Percentiles rank a stretch among this genome's conserved stretches.
These are phyloP conservation scores for Margarornis squamiger DNA, from an alignment of 2,797 vertebrate genomes.

Conservation along the genomic window DNA sequence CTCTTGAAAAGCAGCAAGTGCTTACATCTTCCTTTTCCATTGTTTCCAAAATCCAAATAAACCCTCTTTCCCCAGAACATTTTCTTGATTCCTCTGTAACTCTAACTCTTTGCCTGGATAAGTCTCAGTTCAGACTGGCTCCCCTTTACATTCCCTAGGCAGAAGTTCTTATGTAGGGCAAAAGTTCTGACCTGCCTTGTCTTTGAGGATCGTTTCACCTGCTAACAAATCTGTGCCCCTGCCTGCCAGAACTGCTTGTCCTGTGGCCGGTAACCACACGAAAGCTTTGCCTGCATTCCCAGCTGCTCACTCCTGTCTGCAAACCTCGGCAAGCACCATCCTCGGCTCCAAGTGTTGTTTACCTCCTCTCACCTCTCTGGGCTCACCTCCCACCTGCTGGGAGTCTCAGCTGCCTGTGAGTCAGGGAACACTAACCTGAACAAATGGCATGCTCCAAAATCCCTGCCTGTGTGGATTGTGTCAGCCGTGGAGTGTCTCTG, in stretches of 20 bases:
- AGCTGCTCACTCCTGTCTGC: slow-evolving; percentile 49
- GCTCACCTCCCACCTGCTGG: slow-evolving; percentile 11
- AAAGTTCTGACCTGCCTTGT: slow-evolving; percentile 23
- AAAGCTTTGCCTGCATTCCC: slow-evolving; percentile 32
- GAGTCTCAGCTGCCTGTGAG: not conserved
- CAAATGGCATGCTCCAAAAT: not conserved
- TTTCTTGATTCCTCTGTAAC: not conserved
- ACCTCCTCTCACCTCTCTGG: not conserved
- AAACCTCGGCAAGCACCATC: slow-evolving; percentile 6
- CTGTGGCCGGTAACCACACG: not conserved
- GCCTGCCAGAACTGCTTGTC: slow-evolving; percentile 46
- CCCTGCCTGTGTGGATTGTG: not conserved
- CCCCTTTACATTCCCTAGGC: not conserved
- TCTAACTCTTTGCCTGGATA: not conserved
- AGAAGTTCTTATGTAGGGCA: not conserved
- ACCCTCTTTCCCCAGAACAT: not conserved
- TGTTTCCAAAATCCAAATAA: slow-evolving; percentile 4
- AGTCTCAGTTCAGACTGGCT: not conserved
- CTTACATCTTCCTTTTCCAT: not conserved
- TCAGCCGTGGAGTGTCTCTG: rapidly evolving
- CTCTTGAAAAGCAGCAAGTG: not conserved
- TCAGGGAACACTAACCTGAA: not conserved
- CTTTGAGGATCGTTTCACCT: slow-evolving; percentile 5
- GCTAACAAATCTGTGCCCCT: not conserved
- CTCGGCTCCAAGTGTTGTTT: not conserved